phyloP scores from a whole-genome alignment of 30 jellyfish, hydroid and myxozoan species.

The Aurelia coerulea region DNA sequence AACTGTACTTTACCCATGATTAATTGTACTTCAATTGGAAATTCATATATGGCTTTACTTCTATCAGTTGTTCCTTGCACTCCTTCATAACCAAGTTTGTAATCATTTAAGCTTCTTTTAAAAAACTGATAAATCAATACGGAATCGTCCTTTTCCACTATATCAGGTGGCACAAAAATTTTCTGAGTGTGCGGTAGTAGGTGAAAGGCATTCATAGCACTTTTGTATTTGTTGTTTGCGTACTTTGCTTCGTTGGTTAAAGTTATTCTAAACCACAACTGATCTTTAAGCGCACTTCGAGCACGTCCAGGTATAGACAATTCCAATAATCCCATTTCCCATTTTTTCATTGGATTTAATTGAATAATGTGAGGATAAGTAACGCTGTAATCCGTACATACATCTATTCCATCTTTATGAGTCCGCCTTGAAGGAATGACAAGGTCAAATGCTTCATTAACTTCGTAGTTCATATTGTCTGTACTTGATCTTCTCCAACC shows the following conservation, averaged over 20 bases:
- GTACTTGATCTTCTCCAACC: too few species aligned
- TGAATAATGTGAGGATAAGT: neutral
- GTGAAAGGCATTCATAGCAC: neutral
- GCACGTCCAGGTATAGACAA: slow-evolving; percentile 20
- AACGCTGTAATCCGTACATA: slow-evolving; percentile 7
- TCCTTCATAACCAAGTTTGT: too few species aligned
- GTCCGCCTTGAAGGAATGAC: slow-evolving; percentile 12
- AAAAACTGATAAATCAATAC: too few species aligned
- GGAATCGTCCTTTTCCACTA: neutral
- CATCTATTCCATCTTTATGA: neutral
- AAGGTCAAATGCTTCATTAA: slow-evolving; percentile 10
- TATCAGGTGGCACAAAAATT: neutral
- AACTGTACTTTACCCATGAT: too few species aligned
- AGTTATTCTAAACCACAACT: slow-evolving; percentile 5
- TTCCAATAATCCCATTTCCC: slow-evolving; percentile 45
- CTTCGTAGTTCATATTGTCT: slow-evolving; percentile 26
- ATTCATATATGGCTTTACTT: too few species aligned
- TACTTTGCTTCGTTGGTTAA: neutral
- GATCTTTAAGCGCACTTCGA: neutral
- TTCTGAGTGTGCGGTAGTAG: neutral
- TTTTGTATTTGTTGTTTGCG: neutral
- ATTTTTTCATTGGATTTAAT: slow-evolving; percentile 7
- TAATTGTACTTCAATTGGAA: too few species aligned
- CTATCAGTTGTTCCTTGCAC: too few species aligned
- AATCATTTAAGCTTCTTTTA: too few species aligned